Base-by-base conservation (phyloP, 2,113 vertebrate genomes). In the Dipodomys spectabilis region DNA sequence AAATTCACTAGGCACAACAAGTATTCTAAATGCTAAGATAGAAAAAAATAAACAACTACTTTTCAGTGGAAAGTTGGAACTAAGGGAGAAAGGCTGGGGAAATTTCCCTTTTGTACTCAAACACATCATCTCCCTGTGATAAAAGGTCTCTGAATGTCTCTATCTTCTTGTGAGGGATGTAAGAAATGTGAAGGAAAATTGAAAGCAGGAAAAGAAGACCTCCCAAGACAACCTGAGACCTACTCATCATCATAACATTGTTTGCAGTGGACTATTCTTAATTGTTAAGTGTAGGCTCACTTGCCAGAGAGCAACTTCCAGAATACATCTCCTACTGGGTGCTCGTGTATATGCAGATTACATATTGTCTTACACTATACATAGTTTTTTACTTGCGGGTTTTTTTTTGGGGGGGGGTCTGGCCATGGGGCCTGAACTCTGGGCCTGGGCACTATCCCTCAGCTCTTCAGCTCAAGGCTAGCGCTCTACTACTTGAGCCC, bases 31-130 rank as follows among this genome's bases (percentile, higher is more conserved):
- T 86, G 10, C 62, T 86, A 65, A 93, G 83, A 72, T 2, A 80
- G 30, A 91, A 90, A 20, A 91, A 22, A 91, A 75, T 45, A 53
- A 74, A 86, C 53, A 72, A 73, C 78, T 35, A 60, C 11, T 62
- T 83, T n/a, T 72, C 32, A 25, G 9, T 71, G 67, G 69, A 73
- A 72, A 91, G 23, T 65, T 23, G 72, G n/a, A 69, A n/a, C 53
- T 72, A 80, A 64, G 13, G 4, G 25, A 83, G 53, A 90, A 92
- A 79, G 67, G 6, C 49, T 77, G 49, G 32, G 60, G 53, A 68
- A 27, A 1, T 7, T 73, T 22, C 32, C 23, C 25, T 35, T 5
- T 19, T 57, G n/a, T 32, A 45, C 28, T 13, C 73, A 28, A 75
- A 27, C 60, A 62, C 12, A 28, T 57, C 49, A 68, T 1, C 77